phyloP scores from a whole-genome alignment of 1,140 invertebrate species.

The Temnothorax nylanderi region DNA sequence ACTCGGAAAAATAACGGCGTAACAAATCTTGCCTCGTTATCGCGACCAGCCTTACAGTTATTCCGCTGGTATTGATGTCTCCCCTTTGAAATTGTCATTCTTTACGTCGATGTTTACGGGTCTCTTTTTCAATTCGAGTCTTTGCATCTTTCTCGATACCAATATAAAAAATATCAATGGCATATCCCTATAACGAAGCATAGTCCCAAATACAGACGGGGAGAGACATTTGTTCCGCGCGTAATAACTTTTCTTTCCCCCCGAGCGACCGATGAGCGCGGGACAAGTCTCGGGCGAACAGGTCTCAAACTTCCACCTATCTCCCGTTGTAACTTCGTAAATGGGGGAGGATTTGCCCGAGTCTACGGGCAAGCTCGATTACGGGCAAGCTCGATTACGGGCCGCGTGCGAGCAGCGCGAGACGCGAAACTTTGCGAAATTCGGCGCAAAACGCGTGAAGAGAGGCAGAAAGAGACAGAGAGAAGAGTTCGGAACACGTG shows the following conservation, averaged over 20 bases:
- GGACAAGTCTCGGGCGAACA: conserved; percentile 42
- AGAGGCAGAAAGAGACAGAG: conserved; percentile 12
- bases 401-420: conserved; percentile 32
- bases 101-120: not conserved
- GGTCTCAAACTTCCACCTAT: conserved; percentile 50
- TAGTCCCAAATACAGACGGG: too few relatives aligned
- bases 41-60: not conserved
- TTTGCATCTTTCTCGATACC: not conserved
- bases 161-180: conserved; percentile 18
- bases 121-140: not conserved
- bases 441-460: conserved; percentile 56
- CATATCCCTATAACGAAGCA: not conserved
- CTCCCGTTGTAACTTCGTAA: conserved; percentile 57
- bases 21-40: conserved; percentile 5
- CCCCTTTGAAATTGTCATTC: not conserved
- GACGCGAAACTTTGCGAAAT: conserved; percentile 67
- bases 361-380: conserved; percentile 41
- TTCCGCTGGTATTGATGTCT: not conserved
- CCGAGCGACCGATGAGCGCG: conserved; percentile 8
- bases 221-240: conserved; percentile 3
- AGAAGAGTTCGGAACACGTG: conserved; percentile 58
- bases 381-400: conserved; percentile 42
- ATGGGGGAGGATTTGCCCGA: conserved; percentile 50
- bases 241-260: conserved; percentile 38
- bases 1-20: conserved; percentile 1